Evolutionary conservation across 2,797 vertebrate species (phyloP).

Genomic region (Sphenopsis melanotis): DNA sequence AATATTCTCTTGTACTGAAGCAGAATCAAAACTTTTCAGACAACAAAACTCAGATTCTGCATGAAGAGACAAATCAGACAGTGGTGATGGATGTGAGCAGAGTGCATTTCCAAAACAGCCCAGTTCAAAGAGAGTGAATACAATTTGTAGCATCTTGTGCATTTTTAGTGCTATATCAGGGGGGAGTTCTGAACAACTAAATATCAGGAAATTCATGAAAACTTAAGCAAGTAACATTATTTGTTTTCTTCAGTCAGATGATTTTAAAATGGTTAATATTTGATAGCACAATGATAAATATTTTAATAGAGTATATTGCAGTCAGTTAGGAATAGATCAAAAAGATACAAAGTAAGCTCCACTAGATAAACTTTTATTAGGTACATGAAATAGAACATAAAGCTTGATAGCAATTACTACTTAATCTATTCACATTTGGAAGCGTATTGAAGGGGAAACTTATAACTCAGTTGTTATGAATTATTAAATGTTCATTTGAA

Average conservation of each 20-base stretch:
- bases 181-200: slow-evolving; percentile 10
- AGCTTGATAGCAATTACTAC: slow-evolving; percentile 73
- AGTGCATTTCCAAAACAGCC: background rate
- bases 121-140: background rate
- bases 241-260: slow-evolving; percentile 69
- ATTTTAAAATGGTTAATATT: slow-evolving; percentile 75
- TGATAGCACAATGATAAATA: slow-evolving; percentile 76
- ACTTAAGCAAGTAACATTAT: slow-evolving; percentile 66
- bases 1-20: background rate
- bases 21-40: background rate
- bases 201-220: slow-evolving; percentile 63
- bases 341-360: slow-evolving; percentile 67
- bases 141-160: background rate
- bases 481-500: slow-evolving; percentile 74
- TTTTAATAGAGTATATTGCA: slow-evolving; percentile 74
- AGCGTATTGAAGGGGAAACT: slow-evolving; percentile 68
- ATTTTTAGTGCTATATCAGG: background rate
- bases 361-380: slow-evolving; percentile 75
- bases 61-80: background rate
- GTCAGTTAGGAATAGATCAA: slow-evolving; percentile 69
- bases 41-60: background rate
- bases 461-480: slow-evolving; percentile 73
- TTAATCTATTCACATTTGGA: slow-evolving; percentile 73
- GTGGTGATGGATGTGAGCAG: background rate
- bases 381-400: slow-evolving; percentile 75